Evolutionary conservation across 2,888 invertebrate genomes (phyloP).

Genomic region (Pimpla rufipes): DNA sequence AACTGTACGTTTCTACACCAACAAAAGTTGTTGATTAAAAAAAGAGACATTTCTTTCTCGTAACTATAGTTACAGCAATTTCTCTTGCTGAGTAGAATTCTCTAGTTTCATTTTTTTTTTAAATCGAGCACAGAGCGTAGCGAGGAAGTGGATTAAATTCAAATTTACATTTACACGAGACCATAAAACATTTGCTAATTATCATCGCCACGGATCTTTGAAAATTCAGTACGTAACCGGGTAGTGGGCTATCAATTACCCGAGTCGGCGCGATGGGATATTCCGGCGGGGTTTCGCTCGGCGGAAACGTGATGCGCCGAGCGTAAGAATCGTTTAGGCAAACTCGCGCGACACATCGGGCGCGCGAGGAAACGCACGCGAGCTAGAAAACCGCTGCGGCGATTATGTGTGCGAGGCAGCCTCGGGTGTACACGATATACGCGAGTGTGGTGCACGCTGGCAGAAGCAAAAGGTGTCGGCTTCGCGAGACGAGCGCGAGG

Average conservation of each 20-base stretch:
- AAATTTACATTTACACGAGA: not conserved
- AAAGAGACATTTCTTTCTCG: no score
- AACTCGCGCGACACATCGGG: conserved; percentile 45
- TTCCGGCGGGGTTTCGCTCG: conserved; percentile 8
- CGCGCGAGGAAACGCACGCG: conserved; percentile 41
- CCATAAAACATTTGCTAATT: not conserved
- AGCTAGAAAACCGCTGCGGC: not conserved
- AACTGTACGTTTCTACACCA: no score
- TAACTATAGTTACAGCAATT: no score
- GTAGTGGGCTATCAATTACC: conserved; percentile 12
- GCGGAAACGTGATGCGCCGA: conserved; percentile 18
- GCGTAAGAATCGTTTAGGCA: conserved; percentile 38
- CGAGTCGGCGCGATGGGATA: conserved; percentile 15
- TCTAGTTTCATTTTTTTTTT: not conserved
- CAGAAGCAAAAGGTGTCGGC: conserved; percentile 54
- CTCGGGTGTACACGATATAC: conserved; percentile 13
- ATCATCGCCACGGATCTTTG: not conserved
- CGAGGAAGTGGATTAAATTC: not conserved
- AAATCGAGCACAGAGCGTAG: not conserved
- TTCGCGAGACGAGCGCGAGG: conserved; percentile 58
- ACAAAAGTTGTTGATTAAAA: no score
- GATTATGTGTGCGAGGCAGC: conserved; percentile 43
- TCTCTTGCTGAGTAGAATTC: no score
- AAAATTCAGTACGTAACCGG: not conserved
- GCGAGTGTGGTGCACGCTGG: not conserved